Conservation (phyloP, 2,797 vertebrate genomes). For the Pangasius macronema region DNA sequence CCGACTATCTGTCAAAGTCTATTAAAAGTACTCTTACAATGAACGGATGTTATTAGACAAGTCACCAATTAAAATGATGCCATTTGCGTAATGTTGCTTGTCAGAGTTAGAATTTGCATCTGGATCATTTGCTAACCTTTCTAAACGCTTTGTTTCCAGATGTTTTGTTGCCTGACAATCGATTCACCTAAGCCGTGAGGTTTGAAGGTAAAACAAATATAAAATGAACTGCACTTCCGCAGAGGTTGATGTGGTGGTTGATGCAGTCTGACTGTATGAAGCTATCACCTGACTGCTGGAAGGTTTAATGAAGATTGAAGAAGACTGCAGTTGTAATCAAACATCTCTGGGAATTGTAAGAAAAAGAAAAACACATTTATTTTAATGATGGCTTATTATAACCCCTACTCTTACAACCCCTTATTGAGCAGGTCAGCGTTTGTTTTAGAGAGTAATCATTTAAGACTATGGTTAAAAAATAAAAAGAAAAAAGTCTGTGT, state of each 20-base stretch:
- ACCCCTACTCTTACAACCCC: neutral
- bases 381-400: neutral
- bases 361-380: neutral
- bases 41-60: neutral
- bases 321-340: neutral
- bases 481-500: neutral
- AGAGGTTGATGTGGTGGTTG: neutral
- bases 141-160: neutral
- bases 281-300: neutral
- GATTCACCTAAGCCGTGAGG: neutral
- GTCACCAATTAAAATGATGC: neutral
- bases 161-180: neutral
- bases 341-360: neutral
- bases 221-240: neutral
- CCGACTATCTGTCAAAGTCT: constrained; percentile 19
- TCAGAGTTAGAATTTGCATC: neutral
- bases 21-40: constrained; percentile 5
- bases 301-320: neutral
- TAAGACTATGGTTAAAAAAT: neutral
- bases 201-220: neutral
- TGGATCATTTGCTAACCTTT: neutral
- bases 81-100: neutral
- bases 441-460: neutral
- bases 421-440: neutral
- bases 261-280: neutral